Evolutionary conservation across 2,797 vertebrate genomes (phyloP).

Genomic region (Tragelaphus oryx): DNA sequence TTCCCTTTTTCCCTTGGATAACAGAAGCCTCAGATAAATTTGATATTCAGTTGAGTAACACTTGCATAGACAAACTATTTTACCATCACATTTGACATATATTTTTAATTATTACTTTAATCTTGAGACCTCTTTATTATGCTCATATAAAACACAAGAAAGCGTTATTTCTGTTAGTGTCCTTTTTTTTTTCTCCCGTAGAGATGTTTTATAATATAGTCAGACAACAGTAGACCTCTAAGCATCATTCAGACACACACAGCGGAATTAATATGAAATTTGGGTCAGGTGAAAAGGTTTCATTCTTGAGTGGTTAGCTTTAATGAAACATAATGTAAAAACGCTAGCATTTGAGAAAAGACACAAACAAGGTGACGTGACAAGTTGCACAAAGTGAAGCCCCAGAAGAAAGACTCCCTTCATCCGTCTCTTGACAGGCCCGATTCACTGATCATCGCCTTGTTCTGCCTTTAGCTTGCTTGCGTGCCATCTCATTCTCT

Average conservation of each 20-base stretch:
- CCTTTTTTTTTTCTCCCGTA: not conserved
- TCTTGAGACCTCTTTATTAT: not conserved
- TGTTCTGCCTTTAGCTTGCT: not conserved
- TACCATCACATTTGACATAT: not conserved
- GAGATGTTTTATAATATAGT: not conserved
- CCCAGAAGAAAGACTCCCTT: rapidly evolving
- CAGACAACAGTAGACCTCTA: not conserved
- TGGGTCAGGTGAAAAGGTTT: not conserved
- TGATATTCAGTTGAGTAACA: not conserved
- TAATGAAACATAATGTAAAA: not conserved
- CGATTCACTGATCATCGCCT: not conserved
- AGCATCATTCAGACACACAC: not conserved
- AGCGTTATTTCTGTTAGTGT: not conserved
- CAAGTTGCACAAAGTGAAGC: not conserved
- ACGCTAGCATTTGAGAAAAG: not conserved
- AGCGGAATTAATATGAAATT: not conserved
- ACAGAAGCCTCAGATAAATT: not conserved
- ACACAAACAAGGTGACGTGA: not conserved
- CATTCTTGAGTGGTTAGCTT: not conserved
- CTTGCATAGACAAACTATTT: not conserved
- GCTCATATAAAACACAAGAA: not conserved
- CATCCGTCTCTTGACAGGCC: not conserved
- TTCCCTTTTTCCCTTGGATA: not conserved
- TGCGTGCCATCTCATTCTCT: not conserved
- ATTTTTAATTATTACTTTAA: not conserved